Evolutionary conservation across 1,140 invertebrate genomes (phyloP).

Genomic region (Anastrepha ludens): DNA sequence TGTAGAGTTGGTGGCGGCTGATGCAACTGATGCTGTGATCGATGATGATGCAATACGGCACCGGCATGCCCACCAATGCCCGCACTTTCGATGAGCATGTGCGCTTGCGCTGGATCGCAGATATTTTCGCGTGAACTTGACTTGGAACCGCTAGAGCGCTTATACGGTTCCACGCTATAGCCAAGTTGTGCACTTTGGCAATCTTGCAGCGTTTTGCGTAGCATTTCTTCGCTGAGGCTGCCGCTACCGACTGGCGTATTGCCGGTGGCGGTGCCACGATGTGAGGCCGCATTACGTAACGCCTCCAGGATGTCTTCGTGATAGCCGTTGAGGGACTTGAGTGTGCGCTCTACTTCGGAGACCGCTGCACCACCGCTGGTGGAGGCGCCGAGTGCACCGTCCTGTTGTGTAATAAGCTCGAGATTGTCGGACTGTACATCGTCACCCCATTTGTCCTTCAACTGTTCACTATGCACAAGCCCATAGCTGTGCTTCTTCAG

Average conservation of each 20-base stretch:
- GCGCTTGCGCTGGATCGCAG: constrained; percentile 77
- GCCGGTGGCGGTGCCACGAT: constrained; percentile 78
- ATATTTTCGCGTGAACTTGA: constrained; percentile 78
- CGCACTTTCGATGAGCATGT: constrained; percentile 72
- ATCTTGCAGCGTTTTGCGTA: constrained; percentile 81
- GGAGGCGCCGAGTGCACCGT: constrained; percentile 78
- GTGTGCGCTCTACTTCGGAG: constrained; percentile 86
- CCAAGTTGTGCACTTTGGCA: constrained; percentile 75
- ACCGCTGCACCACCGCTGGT: constrained; percentile 77
- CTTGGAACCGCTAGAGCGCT: constrained; percentile 78
- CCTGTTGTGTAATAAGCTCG: constrained; percentile 81
- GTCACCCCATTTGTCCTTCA: constrained; percentile 82
- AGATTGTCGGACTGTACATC: constrained; percentile 84
- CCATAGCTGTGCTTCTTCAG: constrained; percentile 91
- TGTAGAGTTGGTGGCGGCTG: constrained; percentile 66
- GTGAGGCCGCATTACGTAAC: constrained; percentile 84
- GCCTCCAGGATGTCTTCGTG: constrained; percentile 94
- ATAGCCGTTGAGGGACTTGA: constrained; percentile 93
- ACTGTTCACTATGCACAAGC: constrained; percentile 79
- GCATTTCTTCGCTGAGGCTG: constrained; percentile 78
- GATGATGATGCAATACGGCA: constrained; percentile 70
- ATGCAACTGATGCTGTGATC: constrained; percentile 71
- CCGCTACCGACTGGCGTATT: constrained; percentile 78
- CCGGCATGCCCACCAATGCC: constrained; percentile 61
- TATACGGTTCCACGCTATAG: constrained; percentile 78